phyloP scores from a whole-genome alignment of 2,797 vertebrate genomes.

The Adelosebastes latens region DNA sequence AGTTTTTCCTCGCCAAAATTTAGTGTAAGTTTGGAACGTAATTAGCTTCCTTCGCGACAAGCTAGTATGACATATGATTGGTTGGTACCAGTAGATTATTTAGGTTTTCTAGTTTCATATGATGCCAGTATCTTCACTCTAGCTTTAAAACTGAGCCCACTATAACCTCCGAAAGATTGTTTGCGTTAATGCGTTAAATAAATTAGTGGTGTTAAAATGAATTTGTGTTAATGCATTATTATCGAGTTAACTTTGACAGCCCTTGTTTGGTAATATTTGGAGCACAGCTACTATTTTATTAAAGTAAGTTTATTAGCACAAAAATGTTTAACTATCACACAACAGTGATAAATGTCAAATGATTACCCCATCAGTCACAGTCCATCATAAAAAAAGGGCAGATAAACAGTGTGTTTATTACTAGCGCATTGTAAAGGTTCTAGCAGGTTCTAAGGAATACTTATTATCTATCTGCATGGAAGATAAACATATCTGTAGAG shows the following conservation, averaged over 20 bases:
- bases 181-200: too few relatives aligned
- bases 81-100: too few relatives aligned
- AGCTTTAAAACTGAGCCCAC: too few relatives aligned
- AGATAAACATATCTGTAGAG: background rate
- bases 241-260: fast-evolving
- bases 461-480: background rate
- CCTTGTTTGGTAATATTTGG: background rate
- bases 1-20: too few relatives aligned
- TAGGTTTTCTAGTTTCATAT: too few relatives aligned
- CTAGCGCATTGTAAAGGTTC: background rate
- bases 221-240: too few relatives aligned
- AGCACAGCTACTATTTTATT: background rate
- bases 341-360: background rate
- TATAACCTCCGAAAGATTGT: fast-evolving
- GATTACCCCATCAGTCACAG: background rate
- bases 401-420: background rate
- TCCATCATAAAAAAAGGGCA: background rate
- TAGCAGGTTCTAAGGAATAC: background rate
- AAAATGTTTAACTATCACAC: background rate
- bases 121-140: too few relatives aligned
- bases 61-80: too few relatives aligned
- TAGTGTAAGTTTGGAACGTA: fast-evolving
- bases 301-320: background rate
- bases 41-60: fast-evolving
- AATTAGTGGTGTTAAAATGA: too few relatives aligned